Base-by-base conservation (phyloP, 1,140 invertebrate species). In the Phenacoccus solenopsis region DNA sequence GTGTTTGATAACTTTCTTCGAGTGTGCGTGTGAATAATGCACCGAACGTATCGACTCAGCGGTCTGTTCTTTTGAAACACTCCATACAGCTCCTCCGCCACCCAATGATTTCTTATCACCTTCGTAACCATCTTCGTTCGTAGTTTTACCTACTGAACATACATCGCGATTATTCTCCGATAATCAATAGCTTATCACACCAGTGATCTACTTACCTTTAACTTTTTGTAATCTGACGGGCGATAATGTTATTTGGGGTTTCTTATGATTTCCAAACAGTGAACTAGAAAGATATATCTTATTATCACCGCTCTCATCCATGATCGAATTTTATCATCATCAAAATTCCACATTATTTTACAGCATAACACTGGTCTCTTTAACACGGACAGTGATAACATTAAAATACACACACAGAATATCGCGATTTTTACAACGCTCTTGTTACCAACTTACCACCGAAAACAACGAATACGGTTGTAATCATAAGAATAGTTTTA, bases 1-100 rank as follows among this genome's bases (percentile, higher is more conserved):
- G 80, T 88, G 86, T 76, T 88, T 88, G 61, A 87, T 84, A 16
- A 85, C 84, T 76, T 85, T 85, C 76, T 83, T 84, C 28, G 81
- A 82, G 73, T 83, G 76, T 49, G 38, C 13, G 16, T 49, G 38
- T 49, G 38, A 49, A 59, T 76, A 71, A 67, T 75, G 76, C 49
- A 70, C 72, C n/a, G 71, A 7, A 69, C 61, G 20, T 69, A 71
- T 64, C 35, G 28, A 67, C 64, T 70, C 67, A 68, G 25, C 13
- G 28, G 59, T 74, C 28, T 67, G 64, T 59, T 22, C 70, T 70
- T 71, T 71, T 10, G 73, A 70, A 70, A 70, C 35, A 35, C 73
- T 72, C 72, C 71, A 71, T 32, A 70, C 68, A 30, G 28, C 70
- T 24, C 70, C 69, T 32, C 67, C 68, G 20, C 64, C 68, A 56